Base-by-base conservation (phyloP, 2,888 invertebrate species). In the Chalcosyrphus nemorum region DNA sequence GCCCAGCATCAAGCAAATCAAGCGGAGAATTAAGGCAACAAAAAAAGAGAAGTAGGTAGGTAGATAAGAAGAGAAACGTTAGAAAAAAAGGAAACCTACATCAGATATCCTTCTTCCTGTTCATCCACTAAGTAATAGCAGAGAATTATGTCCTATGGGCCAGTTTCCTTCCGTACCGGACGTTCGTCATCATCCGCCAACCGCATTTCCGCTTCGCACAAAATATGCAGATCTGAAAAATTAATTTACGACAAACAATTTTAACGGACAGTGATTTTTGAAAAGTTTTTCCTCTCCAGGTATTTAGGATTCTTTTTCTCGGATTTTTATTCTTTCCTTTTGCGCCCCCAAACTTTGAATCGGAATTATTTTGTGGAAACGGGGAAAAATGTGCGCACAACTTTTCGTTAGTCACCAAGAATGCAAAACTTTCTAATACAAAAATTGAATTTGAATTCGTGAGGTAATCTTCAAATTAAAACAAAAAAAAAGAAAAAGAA, bases 191-290 rank as follows among this genome's bases (percentile, higher is more conserved):
- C 77, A 66, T 77, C 66, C 77, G 57, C 77, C 66, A 63, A 77
- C 77, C 82, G 56, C 72, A 77, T 77, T 77, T 77, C 72, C 82
- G 66, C 59, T 35, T 68, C 66, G 54, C 66, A 61, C 77, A 74
- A 82, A 76, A 77, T 82, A 82, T 82, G 77, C 77, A 77, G 66
- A 77, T 82, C 47, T 82, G 66, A 82, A 82, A 88, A 88, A 88
- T 87, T 88, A 87, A 88, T 88, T 88, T 87, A 87, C 87, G 88
- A 87, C 88, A 88, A 88, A 88, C 87, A 87, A 88, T 88, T 88
- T 88, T 86, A 88, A 87, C 87, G 87, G 88, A 86, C 87, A 87
- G 85, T 87, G 88, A 87, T 87, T 88, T 88, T 81, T 81, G 52
- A 21, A 74, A 84, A 84, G 47, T 75, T 80, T 78, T 75, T 75